Conservation (phyloP, 2,113 vertebrate species). For the Pygoscelis adeliae region DNA sequence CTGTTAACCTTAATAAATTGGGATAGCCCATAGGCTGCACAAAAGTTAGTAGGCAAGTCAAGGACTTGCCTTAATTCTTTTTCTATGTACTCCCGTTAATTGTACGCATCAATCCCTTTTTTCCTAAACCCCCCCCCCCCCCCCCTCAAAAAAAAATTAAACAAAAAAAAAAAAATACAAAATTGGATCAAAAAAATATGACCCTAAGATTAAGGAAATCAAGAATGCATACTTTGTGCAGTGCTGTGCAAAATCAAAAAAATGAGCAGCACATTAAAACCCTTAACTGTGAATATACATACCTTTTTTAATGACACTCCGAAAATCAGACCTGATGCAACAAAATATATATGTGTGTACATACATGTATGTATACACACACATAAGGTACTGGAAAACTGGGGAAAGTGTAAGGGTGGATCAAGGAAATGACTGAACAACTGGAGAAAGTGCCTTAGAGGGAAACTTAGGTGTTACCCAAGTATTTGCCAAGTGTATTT, state of each 20-base stretch:
- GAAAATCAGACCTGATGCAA: not conserved
- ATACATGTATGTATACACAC: not conserved
- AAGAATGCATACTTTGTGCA: not conserved
- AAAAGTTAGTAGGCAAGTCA: not conserved
- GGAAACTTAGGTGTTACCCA: constrained; percentile 14
- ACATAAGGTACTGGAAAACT: not conserved
- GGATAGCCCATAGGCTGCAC: not conserved
- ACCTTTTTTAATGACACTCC: not conserved
- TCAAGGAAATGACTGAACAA: constrained; percentile 32
- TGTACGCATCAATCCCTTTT: not conserved
- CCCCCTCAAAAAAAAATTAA: no score
- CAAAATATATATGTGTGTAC: not conserved
- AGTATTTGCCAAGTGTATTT: constrained; percentile 43
- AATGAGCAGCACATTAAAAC: not conserved
- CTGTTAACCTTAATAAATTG: not conserved
- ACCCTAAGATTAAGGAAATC: not conserved
- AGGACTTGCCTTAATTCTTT: not conserved
- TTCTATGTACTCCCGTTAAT: not conserved
- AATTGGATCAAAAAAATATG: not conserved
- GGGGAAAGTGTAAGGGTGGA: constrained; percentile 11
- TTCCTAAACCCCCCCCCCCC: no score
- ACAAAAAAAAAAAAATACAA: no score
- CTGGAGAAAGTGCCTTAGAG: constrained; percentile 39
- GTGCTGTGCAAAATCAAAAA: not conserved
- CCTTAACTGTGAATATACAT: not conserved